Conservation (phyloP, 2,797 vertebrate species). For the Buceros bicornis region DNA sequence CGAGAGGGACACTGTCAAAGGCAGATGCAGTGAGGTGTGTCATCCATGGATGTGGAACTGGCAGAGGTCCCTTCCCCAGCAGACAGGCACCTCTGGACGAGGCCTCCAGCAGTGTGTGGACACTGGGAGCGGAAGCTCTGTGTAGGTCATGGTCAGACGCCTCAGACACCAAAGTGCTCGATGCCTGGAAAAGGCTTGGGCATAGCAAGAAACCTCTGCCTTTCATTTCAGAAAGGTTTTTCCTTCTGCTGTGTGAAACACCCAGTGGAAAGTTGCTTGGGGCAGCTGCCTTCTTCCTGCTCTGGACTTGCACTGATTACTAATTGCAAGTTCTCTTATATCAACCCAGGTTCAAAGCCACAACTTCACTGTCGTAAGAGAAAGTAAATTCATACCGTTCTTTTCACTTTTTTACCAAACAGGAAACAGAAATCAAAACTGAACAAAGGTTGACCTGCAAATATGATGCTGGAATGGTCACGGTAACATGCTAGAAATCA, state of each 20-base stretch:
- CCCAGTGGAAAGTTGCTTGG: background rate
- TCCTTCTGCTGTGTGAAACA: background rate
- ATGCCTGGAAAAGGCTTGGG: background rate
- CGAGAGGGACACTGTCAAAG: too few relatives aligned
- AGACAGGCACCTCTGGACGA: background rate
- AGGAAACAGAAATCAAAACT: background rate
- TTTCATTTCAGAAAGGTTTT: background rate
- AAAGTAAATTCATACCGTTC: background rate
- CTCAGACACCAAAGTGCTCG: background rate
- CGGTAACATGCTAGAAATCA: accelerated
- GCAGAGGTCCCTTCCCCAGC: too few relatives aligned
- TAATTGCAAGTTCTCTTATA: background rate
- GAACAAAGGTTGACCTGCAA: background rate
- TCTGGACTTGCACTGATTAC: background rate
- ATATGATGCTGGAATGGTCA: background rate
- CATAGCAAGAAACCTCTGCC: background rate
- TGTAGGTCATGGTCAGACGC: background rate
- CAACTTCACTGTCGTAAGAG: background rate
- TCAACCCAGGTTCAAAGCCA: background rate
- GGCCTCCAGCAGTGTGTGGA: too few relatives aligned
- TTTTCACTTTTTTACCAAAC: background rate
- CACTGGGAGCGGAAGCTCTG: background rate
- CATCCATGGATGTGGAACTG: too few relatives aligned
- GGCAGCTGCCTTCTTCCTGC: background rate
- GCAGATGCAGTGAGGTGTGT: too few relatives aligned